Base-by-base conservation (phyloP, 2,797 vertebrate species). In the Protosalanx chinensis region DNA sequence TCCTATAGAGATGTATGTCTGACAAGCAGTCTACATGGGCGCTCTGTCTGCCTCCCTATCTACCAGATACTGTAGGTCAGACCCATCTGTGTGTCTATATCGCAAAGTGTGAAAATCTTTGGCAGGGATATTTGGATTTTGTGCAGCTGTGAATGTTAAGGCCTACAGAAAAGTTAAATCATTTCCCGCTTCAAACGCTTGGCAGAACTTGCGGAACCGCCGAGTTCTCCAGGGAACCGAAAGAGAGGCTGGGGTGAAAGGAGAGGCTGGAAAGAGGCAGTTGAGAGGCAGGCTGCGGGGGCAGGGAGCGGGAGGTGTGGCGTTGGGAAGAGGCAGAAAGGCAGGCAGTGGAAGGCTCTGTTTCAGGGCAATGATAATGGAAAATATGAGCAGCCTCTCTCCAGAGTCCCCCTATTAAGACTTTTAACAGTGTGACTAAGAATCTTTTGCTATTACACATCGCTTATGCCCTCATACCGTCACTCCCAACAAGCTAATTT, bases 381-480 rank as follows among this genome's bases (percentile, higher is more conserved):
- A 88, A 91, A 89, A 85, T 79, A 86, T 87, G 84, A 86, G 84
- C 71, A 64, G 85, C 86, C 46, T 41, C 18, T 32, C 46, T 51
- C 10, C 51, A 63, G 35, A 66, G 30, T 67, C 33, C 58, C 62
- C 68, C 29, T 78, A 51, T 72, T 51, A 69, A 61, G 20, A 63
- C 58, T 70, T 70, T 27, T 65, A 57, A 71, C 63, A 72, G 62
- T 49, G 60, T 72, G 70, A 6, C 23, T 68, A 12, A 35, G 72
- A 5, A 32, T 68, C 10, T 29, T 37, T 72, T 62, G 75, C 73
- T 72, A 75, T 60, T 73, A 58, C 74, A 35, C 53, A 23, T 16
- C 35, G 46, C 75, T 77, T 79, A 73, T 57, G 74, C 57, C 33
- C 59, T 76, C 64, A 41, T 74, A 51, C 35, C 76, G 72, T 37